phyloP scores from a whole-genome alignment of 2,797 vertebrate genomes.

The Alauda arvensis region DNA sequence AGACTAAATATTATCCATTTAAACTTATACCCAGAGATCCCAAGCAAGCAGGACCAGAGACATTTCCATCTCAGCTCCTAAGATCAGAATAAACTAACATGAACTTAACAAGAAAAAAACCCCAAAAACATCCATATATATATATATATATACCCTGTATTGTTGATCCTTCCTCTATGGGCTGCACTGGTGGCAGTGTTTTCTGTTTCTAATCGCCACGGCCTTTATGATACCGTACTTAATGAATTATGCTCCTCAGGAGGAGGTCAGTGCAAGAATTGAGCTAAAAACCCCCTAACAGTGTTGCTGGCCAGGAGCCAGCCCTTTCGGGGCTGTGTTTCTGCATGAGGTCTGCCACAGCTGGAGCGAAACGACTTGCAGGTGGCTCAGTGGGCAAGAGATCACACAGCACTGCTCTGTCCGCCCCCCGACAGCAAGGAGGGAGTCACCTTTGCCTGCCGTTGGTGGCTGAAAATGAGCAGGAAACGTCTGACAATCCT shows the following conservation, averaged over 20 bases:
- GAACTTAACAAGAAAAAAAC: not conserved
- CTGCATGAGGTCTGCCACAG: conserved; percentile 71
- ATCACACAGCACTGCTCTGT: conserved; percentile 64
- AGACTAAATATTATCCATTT: conserved; percentile 47
- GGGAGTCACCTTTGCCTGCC: conserved; percentile 67
- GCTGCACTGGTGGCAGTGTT: conserved; percentile 48
- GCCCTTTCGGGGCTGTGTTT: conserved; percentile 57
- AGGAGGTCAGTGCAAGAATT: conserved; percentile 68
- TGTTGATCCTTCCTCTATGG: not conserved
- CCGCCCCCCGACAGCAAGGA: conserved; percentile 59
- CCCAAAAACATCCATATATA: rapidly evolving
- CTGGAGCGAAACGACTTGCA: conserved; percentile 73
- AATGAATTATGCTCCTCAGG: conserved; percentile 66
- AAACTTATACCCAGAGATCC: not conserved
- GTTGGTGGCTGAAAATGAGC: conserved; percentile 67
- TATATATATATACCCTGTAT: not conserved
- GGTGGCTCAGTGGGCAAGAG: conserved; percentile 68
- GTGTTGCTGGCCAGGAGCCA: conserved; percentile 59
- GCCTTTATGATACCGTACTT: conserved; percentile 62
- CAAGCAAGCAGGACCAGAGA: not conserved
- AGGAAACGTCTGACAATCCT: conserved; percentile 70
- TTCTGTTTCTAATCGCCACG: conserved; percentile 58
- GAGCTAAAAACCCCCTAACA: conserved; percentile 66
- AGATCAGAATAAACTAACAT: conserved; percentile 4
- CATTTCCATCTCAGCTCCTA: not conserved